phyloP scores from a whole-genome alignment of 2,888 invertebrate species.

The Slavum lentiscoides region DNA sequence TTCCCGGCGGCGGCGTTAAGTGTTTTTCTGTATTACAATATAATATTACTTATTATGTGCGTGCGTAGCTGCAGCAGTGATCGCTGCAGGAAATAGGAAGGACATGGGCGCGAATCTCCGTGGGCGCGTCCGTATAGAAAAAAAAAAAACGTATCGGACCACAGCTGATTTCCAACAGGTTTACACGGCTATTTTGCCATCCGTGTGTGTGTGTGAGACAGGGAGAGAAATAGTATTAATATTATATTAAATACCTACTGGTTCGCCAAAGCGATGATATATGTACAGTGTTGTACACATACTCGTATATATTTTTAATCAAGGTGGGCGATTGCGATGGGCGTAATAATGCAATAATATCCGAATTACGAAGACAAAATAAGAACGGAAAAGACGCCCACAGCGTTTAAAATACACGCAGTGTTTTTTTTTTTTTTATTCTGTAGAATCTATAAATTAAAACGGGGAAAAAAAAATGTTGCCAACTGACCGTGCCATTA shows the following conservation, averaged over 20 bases:
- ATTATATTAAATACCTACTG: conserved; percentile 36
- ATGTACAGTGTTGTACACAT: conserved; percentile 19
- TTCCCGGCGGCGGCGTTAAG: too few species aligned
- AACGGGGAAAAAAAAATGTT: conserved; percentile 18
- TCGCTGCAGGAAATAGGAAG: conserved; percentile 18
- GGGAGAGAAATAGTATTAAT: conserved; percentile 14
- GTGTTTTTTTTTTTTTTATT: conserved; percentile 37
- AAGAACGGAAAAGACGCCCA: conserved; percentile 52
- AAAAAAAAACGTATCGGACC: conserved; percentile 8
- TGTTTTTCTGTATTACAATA: too few species aligned
- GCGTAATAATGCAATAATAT: conserved; percentile 44
- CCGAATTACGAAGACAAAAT: conserved; percentile 53
- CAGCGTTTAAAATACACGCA: conserved; percentile 22
- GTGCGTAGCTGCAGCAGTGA: neutral
- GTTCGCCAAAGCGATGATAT: conserved; percentile 54
- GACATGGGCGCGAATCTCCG: conserved; percentile 23
- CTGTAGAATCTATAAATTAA: conserved; percentile 48
- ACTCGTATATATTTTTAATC: conserved; percentile 40
- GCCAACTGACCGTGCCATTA: conserved; percentile 36
- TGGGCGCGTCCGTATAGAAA: conserved; percentile 1
- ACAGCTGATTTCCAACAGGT: conserved; percentile 38
- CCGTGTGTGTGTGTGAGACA: neutral
- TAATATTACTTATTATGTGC: neutral
- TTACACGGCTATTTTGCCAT: conserved; percentile 30
- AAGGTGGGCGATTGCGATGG: conserved; percentile 31